A percentile compares a stretch with the other conserved stretches of the same genome.
Conservation (phyloP, 1,140 invertebrate species). For the Ceratina japonica region DNA sequence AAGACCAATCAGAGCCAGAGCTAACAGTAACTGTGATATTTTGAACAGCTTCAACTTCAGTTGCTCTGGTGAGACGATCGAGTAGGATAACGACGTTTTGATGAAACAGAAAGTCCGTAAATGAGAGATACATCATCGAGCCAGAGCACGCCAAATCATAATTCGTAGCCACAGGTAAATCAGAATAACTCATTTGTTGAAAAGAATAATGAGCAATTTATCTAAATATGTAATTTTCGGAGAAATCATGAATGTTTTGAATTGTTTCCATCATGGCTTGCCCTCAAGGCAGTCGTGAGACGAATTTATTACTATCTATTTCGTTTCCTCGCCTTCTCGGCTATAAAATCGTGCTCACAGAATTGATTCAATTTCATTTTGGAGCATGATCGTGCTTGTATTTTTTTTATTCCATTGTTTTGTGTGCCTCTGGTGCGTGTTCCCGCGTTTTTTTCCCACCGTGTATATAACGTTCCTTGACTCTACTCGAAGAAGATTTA, state of each 20-base stretch:
- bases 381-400: neutral
- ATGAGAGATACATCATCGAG: conserved; percentile 42
- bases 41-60: conserved; percentile 69
- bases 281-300: neutral
- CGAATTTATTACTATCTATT: neutral
- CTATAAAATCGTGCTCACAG: neutral
- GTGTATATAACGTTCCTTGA: conserved; percentile 4
- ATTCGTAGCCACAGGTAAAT: conserved; percentile 42
- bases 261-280: conserved; percentile 19
- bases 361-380: neutral
- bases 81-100: conserved; percentile 44
- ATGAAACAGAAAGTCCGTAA: conserved; percentile 41
- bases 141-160: conserved; percentile 11
- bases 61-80: conserved; percentile 48
- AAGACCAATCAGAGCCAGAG: conserved; percentile 45
- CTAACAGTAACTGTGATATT: conserved; percentile 64
- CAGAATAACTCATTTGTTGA: neutral
- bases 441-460: conserved; percentile 55
- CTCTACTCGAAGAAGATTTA: neutral
- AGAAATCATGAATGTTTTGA: conserved; percentile 29
- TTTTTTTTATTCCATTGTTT: neutral
- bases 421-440: neutral
- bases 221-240: neutral
- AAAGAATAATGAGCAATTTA: neutral
- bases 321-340: neutral